Evolutionary conservation across 2,113 vertebrate genomes (phyloP), one percentile per base, ranked within the genome.

Genomic region (Muscicapa adusta): DNA sequence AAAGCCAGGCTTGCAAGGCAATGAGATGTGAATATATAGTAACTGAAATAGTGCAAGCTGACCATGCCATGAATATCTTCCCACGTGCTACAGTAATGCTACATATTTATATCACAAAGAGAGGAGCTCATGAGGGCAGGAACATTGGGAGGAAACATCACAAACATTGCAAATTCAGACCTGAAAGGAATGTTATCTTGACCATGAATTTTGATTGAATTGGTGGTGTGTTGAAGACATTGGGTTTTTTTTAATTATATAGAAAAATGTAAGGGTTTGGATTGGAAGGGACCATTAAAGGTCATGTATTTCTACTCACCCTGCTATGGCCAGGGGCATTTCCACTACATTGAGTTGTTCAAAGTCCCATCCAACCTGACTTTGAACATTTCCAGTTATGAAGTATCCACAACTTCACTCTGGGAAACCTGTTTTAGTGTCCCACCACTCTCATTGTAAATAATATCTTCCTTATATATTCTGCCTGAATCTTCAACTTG

Each of bases 41-140:
- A 61, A 50, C 71, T 26, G 31, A 93, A 88, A 61, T 54, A 63
- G 53, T 51, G 13, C 47, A 90, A 85, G 51, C 38, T 18, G 67
- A 47, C 50, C 73, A 66, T 24, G 34, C 65, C 76, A 28, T 80
- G 66, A 79, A 89, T 73, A 63, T 17, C 84, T 47, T 23, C 62
- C 36, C 72, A n/a, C 50, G 73, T 51, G 63, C 89, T 73, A 62
- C 34, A 42, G 40, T n/a, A 58, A 36, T 85, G 56, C 72, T 67
- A 62, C 63, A n/a, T 70, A 74, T 94, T 97, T 94, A 54, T 43
- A 86, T 23, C 80, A 36, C 24, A 70, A 86, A 88, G 47, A 84
- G 58, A 62, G n/a, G 77, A 88, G 51, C 25, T 82, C n/a, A 51
- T 68, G 63, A 76, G 45, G 63, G 56, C 58, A 88, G 60, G 26